A percentile compares a stretch with the other conserved stretches of the same genome.
These are phyloP conservation scores for Dryobates pubescens DNA, from an alignment of 2,797 vertebrate genomes.

Conservation along the genomic window DNA sequence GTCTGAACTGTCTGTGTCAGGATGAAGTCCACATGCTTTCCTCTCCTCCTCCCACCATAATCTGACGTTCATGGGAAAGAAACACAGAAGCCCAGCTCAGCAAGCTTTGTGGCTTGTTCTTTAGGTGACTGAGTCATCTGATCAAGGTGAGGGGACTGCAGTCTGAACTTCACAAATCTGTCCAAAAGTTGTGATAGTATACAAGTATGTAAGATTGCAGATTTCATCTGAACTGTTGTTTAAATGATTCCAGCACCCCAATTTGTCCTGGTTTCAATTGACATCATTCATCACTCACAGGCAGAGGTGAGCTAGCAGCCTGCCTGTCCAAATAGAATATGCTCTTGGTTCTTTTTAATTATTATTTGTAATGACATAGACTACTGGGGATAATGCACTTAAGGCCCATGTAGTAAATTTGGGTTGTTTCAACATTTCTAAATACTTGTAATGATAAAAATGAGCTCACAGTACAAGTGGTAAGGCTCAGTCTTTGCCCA, in stretches of 20 bases:
- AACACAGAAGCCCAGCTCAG: not conserved
- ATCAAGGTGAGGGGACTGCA: not conserved
- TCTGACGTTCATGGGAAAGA: not conserved
- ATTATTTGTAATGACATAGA: not conserved
- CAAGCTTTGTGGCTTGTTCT: not conserved
- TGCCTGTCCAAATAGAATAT: not conserved
- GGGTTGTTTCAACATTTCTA: conserved; percentile 1
- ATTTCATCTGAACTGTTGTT: not conserved
- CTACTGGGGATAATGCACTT: not conserved
- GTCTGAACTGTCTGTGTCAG: not conserved
- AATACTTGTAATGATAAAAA: conserved; percentile 24
- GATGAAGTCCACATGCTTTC: not conserved
- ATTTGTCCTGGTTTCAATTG: not conserved
- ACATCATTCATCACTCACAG: not conserved
- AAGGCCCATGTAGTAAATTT: not conserved
- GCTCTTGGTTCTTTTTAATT: not conserved
- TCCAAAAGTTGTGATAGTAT: not conserved
- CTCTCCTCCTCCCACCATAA: not conserved
- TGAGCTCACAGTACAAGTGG: not conserved
- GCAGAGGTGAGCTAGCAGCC: not conserved
- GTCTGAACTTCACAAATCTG: not conserved
- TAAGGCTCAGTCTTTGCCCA: not conserved
- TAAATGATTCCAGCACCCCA: not conserved
- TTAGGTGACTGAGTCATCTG: not conserved
- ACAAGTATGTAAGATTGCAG: not conserved